Evolutionary conservation across 2,113 vertebrate genomes (phyloP), one percentile per base, ranked within the genome.

Genomic region (Rhea pennata): DNA sequence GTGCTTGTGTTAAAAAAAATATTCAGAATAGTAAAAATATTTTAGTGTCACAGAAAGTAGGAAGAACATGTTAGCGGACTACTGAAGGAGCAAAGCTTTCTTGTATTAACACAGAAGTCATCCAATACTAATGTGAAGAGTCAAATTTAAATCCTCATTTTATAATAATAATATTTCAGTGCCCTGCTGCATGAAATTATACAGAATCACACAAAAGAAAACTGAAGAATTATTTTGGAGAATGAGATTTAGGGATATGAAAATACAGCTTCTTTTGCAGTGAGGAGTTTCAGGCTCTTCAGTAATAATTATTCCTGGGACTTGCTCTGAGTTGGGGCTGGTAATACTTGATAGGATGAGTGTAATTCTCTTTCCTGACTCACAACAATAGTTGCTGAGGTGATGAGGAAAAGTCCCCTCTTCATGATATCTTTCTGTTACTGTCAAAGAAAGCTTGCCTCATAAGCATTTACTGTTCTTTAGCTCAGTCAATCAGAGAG

Each of bases 91-190:
- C 33, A 48, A 80, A 51, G 0, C 50, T 62, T 50, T 17, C 42
- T 79, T 67, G 6, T 53, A 50, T 17, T 31, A 73, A 84, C 3
- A 3, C 23, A 50, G 29, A 83, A 80, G 44, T 92, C 48, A 29
- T 46, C 6, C 20, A 89, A 59, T 50, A 79, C 4, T 50, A 44
- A 62, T 4, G 10, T 36, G 66, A 84, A 10, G 4, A 74, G 9
- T 74, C 27, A 8, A 77, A n/a, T 95, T 93, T 39, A 96, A 92
- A 73, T 81, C 11, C 12, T 23, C 22, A 23, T 80, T 70, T 92
- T 17, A 1, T 72, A n/a, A 29, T 50, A 54, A 59, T 12, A 48
- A 4, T 54, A 36, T 83, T 83, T 84, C 22, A 44, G 9, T 66
- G 19, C 27, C 19, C 36, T 82, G 64, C 8, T 59, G 17, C 29